phyloP scores from a whole-genome alignment of 2,888 invertebrate genomes.

The Microdon myrmicae region DNA sequence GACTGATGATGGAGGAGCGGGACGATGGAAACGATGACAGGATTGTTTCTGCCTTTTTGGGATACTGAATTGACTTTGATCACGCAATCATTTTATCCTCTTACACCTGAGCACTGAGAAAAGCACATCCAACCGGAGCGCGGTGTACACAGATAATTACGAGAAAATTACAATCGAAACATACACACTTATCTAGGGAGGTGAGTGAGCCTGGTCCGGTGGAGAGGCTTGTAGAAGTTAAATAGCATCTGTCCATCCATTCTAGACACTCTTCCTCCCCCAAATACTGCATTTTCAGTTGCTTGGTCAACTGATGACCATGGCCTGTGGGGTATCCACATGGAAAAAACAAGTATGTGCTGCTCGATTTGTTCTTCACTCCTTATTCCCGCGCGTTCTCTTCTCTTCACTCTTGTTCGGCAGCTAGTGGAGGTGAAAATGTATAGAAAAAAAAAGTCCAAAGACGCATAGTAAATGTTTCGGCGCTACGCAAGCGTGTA shows the following conservation, averaged over 20 bases:
- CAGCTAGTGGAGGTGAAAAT: conserved; percentile 10
- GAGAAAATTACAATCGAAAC: conserved; percentile 50
- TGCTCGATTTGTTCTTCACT: conserved; percentile 34
- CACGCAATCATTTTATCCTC: conserved; percentile 61
- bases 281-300: too few species aligned
- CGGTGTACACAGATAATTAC: conserved; percentile 47
- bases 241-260: conserved; percentile 43
- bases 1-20: conserved; percentile 17
- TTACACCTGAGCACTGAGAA: conserved; percentile 34
- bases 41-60: conserved; percentile 49
- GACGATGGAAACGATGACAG: conserved; percentile 36
- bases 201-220: conserved; percentile 11
- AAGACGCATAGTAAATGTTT: conserved; percentile 18
- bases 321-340: neutral
- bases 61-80: conserved; percentile 66
- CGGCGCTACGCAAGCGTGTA: conserved; percentile 18
- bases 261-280: conserved; percentile 6
- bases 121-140: conserved; percentile 15
- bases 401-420: too few species aligned
- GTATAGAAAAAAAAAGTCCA: conserved; percentile 20
- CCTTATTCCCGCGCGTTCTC: too few species aligned
- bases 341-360: conserved; percentile 33
- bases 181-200: conserved; percentile 34
- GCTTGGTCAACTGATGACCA: too few species aligned
- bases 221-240: conserved; percentile 29